Conservation (phyloP, 1,140 invertebrate species). For the Tribolium madens region DNA sequence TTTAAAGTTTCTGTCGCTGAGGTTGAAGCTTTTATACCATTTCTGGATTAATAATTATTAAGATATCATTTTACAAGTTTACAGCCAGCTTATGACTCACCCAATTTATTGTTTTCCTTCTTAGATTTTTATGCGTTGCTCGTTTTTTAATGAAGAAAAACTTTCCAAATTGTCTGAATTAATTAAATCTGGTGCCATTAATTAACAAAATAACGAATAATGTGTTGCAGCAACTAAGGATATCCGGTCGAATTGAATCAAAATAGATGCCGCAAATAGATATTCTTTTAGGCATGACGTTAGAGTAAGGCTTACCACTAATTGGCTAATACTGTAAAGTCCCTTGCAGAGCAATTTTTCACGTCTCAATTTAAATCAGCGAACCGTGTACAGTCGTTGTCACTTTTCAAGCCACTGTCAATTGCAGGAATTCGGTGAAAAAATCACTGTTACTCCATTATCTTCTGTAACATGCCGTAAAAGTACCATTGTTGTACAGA, state of each 20-base stretch:
- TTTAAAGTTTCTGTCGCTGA: neutral
- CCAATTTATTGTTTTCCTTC: neutral
- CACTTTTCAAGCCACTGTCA: slow-evolving; percentile 1
- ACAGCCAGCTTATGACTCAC: neutral
- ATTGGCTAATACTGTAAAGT: no score
- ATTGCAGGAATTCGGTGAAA: slow-evolving; percentile 1
- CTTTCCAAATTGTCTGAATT: neutral
- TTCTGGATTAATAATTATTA: neutral
- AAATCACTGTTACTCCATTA: slow-evolving; percentile 9
- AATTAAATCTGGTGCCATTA: neutral
- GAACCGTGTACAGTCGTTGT: neutral
- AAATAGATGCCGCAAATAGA: neutral
- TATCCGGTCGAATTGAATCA: neutral
- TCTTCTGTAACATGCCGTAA: neutral
- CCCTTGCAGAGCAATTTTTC: neutral
- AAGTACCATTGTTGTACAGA: neutral
- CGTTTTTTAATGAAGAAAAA: neutral
- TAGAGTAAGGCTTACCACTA: neutral
- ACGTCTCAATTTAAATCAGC: slow-evolving; percentile 8
- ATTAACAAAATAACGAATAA: neutral
- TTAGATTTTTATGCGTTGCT: neutral
- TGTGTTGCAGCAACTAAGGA: neutral
- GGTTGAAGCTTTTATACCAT: neutral
- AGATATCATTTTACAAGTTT: neutral
- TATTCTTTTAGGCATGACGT: neutral